These are phyloP conservation scores for Myripristis murdjan DNA, from an alignment of 2,797 vertebrate genomes.

Conservation along the genomic window DNA sequence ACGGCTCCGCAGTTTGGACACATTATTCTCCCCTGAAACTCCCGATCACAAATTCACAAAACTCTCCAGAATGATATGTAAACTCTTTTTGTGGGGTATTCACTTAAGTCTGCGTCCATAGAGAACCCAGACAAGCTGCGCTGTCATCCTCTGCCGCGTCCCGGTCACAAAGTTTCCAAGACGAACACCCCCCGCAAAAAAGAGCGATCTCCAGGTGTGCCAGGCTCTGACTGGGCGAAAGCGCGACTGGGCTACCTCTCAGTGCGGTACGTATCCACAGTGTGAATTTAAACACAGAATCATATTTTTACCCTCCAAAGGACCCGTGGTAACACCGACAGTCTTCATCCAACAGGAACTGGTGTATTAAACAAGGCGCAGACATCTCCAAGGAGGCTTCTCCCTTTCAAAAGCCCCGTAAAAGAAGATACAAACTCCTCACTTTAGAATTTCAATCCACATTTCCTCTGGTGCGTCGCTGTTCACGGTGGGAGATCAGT, in stretches of 20 bases:
- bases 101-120: slow-evolving; percentile 24
- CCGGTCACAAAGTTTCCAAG: slow-evolving; percentile 58
- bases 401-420: slow-evolving; percentile 1
- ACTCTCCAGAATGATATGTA: slow-evolving; percentile 4
- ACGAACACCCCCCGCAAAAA: not conserved
- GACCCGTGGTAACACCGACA: slow-evolving; percentile 20
- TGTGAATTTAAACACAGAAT: slow-evolving; percentile 10
- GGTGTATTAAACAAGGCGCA: slow-evolving; percentile 25
- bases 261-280: slow-evolving; percentile 16
- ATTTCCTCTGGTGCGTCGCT: slow-evolving; percentile 3
- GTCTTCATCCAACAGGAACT: slow-evolving; percentile 45
- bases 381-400: slow-evolving; percentile 34
- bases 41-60: slow-evolving; percentile 25
- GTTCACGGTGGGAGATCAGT: not conserved
- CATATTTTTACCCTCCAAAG: slow-evolving; percentile 8
- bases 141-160: slow-evolving; percentile 56
- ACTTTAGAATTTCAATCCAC: slow-evolving; percentile 51
- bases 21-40: slow-evolving; percentile 29
- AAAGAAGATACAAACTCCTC: slow-evolving; percentile 32
- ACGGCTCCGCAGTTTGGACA: slow-evolving; percentile 51
- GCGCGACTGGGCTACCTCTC: not conserved
- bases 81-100: slow-evolving; percentile 7
- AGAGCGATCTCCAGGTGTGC: not conserved
- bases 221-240: not conserved
- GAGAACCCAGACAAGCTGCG: not conserved